These are phyloP conservation scores for Montipora capitata DNA, from an alignment of 92 coral and sea anemone species.

Conservation along the genomic window DNA sequence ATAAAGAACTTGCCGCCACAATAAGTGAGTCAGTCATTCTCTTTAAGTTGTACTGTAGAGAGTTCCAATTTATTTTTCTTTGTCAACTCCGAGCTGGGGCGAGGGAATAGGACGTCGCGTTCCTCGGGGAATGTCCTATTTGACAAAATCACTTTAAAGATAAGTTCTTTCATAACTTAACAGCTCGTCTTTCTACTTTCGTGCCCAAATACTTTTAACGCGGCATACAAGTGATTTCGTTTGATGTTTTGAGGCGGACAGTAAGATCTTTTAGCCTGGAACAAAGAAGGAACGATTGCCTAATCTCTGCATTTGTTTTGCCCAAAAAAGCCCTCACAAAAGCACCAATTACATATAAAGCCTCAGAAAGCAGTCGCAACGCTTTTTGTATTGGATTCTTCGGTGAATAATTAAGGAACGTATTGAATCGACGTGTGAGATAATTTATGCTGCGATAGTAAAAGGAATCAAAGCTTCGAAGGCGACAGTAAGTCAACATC, in stretches of 20 bases:
- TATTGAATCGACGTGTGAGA: conserved; percentile 5
- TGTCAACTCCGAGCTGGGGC: neutral
- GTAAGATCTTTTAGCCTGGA: conserved; percentile 74
- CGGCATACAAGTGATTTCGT: conserved; percentile 84
- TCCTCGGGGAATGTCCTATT: too few relatives aligned
- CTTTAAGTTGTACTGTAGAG: conserved; percentile 30
- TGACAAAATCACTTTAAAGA: conserved; percentile 8
- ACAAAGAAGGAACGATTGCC: conserved; percentile 89
- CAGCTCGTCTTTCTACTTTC: neutral
- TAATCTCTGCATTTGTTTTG: conserved; percentile 85
- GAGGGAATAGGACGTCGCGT: too few relatives aligned
- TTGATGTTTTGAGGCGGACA: conserved; percentile 86
- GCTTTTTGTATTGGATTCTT: conserved; percentile 39
- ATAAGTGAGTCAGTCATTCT: conserved; percentile 57
- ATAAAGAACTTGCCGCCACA: conserved; percentile 87
- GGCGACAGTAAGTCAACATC: conserved; percentile 3
- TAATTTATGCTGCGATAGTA: conserved; percentile 37
- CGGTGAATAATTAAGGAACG: conserved; percentile 39
- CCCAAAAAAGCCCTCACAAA: conserved; percentile 5
- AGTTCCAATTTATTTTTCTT: conserved; percentile 22
- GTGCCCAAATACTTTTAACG: conserved; percentile 52
- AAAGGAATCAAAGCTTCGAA: neutral
- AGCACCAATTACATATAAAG: conserved; percentile 26
- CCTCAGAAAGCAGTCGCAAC: conserved; percentile 17
- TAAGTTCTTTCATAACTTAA: neutral